A percentile compares a stretch with the other conserved stretches of the same genome.
Evolutionary conservation across 2,797 vertebrate genomes (phyloP).

Genomic region (Yasuhikotakia modesta): DNA sequence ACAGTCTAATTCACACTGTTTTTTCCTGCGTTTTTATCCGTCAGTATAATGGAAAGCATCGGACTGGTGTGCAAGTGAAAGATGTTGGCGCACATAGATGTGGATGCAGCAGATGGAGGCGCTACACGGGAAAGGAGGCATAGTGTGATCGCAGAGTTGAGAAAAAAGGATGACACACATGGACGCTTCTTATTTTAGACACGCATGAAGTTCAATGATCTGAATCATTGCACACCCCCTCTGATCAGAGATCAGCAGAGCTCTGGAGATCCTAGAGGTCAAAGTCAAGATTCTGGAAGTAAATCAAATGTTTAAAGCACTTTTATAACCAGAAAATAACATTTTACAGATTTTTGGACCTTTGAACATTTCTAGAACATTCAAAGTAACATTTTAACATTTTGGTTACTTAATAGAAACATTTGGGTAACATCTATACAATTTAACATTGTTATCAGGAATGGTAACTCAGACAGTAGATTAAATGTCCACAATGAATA

Average conservation of each 20-base stretch:
- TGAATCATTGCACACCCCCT: conserved; percentile 48
- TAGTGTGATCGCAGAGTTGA: conserved; percentile 60
- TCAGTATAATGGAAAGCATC: neutral
- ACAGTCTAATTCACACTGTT: conserved; percentile 22
- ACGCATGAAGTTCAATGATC: conserved; percentile 47
- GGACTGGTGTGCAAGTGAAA: conserved; percentile 32
- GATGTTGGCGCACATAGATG: conserved; percentile 39
- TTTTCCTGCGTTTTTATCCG: neutral
- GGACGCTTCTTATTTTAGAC: conserved; percentile 67
- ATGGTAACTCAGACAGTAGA: too few relatives aligned
- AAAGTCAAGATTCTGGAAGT: too few relatives aligned
- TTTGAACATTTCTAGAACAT: too few relatives aligned
- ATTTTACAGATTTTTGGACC: too few relatives aligned
- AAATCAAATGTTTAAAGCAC: too few relatives aligned
- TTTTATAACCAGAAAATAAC: too few relatives aligned
- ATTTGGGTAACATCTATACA: too few relatives aligned
- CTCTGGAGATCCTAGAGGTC: neutral
- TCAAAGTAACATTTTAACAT: too few relatives aligned
- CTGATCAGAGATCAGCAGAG: conserved; percentile 25
- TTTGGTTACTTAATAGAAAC: too few relatives aligned
- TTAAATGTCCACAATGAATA: too few relatives aligned
- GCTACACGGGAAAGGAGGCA: conserved; percentile 63
- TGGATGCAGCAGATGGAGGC: conserved; percentile 72
- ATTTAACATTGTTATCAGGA: too few relatives aligned
- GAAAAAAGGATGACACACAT: conserved; percentile 65